phyloP scores from a whole-genome alignment of 2,888 invertebrate species.

The Trachelus iudaicus region DNA sequence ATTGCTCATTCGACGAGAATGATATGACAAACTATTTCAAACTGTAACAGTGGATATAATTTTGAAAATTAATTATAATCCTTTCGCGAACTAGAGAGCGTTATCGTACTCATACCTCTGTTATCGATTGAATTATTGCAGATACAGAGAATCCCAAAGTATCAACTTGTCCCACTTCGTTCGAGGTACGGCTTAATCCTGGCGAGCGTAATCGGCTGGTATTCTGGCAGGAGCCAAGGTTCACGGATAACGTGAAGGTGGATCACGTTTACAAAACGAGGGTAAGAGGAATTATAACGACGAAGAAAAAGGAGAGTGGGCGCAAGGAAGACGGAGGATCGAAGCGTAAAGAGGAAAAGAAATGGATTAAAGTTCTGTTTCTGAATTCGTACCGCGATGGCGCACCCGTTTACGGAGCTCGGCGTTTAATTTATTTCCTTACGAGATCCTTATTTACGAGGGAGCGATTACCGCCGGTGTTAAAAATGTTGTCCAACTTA shows the following conservation, averaged over 20 bases:
- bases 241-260: constrained; percentile 71
- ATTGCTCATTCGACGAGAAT: background rate
- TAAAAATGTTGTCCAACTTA: background rate
- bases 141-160: constrained; percentile 71
- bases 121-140: constrained; percentile 36
- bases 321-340: background rate
- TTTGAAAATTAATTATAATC: background rate
- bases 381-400: constrained; percentile 13
- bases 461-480: constrained; percentile 21
- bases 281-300: constrained; percentile 55
- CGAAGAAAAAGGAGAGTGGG: constrained; percentile 13
- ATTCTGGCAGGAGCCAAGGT: constrained; percentile 75
- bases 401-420: constrained; percentile 3
- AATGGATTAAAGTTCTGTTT: background rate
- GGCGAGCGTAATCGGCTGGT: constrained; percentile 70
- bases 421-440: background rate
- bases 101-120: background rate
- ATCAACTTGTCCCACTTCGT: constrained; percentile 72
- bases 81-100: background rate
- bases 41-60: background rate
- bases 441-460: constrained; percentile 26
- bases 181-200: constrained; percentile 69
- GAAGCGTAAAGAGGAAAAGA: background rate
- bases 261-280: constrained; percentile 72
- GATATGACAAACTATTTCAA: background rate